Conservation (phyloP, 2,888 invertebrate species). For the Brachynemurus nebulosus region DNA sequence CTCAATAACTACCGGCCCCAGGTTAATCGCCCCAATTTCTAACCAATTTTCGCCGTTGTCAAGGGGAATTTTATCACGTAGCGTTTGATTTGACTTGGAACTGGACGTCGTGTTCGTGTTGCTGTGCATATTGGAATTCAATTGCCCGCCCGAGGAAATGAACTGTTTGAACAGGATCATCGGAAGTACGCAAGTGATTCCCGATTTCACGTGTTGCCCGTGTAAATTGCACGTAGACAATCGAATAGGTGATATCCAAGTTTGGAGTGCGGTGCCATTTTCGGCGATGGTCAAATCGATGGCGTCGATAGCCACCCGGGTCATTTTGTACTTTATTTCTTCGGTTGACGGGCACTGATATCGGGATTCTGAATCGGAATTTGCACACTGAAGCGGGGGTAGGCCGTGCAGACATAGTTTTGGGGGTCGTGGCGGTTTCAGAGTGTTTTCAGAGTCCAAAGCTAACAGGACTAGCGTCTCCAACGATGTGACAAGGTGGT, state of each 20-base stretch:
- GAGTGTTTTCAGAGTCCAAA: conserved; percentile 78
- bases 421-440: conserved; percentile 67
- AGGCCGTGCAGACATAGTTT: conserved; percentile 70
- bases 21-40: conserved; percentile 78
- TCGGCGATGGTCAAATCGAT: conserved; percentile 87
- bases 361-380: conserved; percentile 52
- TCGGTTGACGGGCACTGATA: conserved; percentile 69
- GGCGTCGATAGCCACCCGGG: conserved; percentile 74
- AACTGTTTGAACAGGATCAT: conserved; percentile 54
- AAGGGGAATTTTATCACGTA: conserved; percentile 19
- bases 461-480: conserved; percentile 80
- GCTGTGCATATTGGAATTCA: conserved; percentile 36
- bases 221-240: conserved; percentile 90
- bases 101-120: conserved; percentile 51
- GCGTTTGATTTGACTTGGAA: conserved; percentile 25
- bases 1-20: conserved; percentile 83
- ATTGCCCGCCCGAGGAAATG: conserved; percentile 41
- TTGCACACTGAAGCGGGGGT: conserved; percentile 50
- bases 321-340: conserved; percentile 88
- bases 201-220: conserved; percentile 78
- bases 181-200: conserved; percentile 74
- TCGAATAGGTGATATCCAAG: conserved; percentile 80
- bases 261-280: conserved; percentile 69
- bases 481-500: conserved; percentile 72
- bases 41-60: conserved; percentile 65